Evolutionary conservation across 2,888 invertebrate species (phyloP), one percentile per base, ranked within the genome.

Genomic region (Caenorhabditis panamensis): DNA sequence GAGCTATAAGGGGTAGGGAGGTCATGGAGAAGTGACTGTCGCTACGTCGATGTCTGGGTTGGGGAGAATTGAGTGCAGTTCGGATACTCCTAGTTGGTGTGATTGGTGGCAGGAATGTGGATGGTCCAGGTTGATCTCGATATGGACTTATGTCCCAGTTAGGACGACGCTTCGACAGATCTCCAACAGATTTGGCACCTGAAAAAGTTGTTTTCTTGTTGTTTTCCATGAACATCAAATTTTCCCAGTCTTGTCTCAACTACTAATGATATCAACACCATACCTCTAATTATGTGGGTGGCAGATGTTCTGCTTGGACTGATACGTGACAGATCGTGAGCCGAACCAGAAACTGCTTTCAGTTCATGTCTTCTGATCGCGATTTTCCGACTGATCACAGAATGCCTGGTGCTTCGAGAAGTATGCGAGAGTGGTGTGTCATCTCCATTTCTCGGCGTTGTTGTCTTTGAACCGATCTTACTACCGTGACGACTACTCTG

Each of bases 321-420:
- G n/a, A 63, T 44, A 54, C 53, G 49, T 5, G 62, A 54, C 1
- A 72, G 49, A 73, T 82, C 77, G 24, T 47, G 53, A 28, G 71
- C 56, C 16, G 82, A 79, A 47, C 73, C 82, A 20, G 75, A 66
- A 16, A 82, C 67, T 9, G 68, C 56, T 49, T 68, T 71, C 64
- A 84, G 59, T 51, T 84, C 84, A 11, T 72, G 73, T 64, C 71
- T 71, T 37, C 84, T 28, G 22, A 72, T 72, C 16, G 84, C 84
- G 37, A 84, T 84, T 63, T 84, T 84, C 58, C 84, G 63, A 53
- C 82, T 79, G 61, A 82, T 82, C 22, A 82, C 66, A 13, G 84
- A 84, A 44, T 81, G 79, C 5, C 78, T n/a, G 4, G 83, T 75
- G 41, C 77, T 82, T 9, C 79, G 44, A n/a, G 83, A 82, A 36